phyloP scores from a whole-genome alignment of 92 coral and sea anemone species.

The Micromussa lordhowensis region DNA sequence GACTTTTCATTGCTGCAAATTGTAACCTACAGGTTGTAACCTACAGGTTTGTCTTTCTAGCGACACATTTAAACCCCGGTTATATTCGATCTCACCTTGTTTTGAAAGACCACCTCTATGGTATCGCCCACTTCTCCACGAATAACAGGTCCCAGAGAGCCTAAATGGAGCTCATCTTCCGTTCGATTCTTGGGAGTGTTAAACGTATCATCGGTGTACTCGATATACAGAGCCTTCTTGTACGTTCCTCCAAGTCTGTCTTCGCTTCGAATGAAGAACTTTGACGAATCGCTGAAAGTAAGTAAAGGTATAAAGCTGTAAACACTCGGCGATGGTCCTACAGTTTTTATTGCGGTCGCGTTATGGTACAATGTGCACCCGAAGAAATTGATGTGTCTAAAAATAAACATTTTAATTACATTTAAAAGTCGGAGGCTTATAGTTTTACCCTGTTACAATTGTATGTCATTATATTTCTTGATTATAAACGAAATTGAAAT shows the following conservation, averaged over 20 bases:
- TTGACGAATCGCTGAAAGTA: slow-evolving; percentile 69
- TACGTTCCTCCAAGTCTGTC: slow-evolving; percentile 85
- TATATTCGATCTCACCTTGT: slow-evolving; percentile 52
- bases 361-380: too few species aligned
- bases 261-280: slow-evolving; percentile 69
- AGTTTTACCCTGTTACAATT: too few species aligned
- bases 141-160: slow-evolving; percentile 84
- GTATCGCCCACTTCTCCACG: slow-evolving; percentile 93
- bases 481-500: too few species aligned
- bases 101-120: slow-evolving; percentile 83
- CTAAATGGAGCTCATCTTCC: slow-evolving; percentile 64
- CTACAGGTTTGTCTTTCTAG: neutral
- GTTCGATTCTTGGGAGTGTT: slow-evolving; percentile 57
- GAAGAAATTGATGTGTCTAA: too few species aligned
- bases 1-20: too few species aligned
- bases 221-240: slow-evolving; percentile 87
- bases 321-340: too few species aligned
- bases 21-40: too few species aligned
- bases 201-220: slow-evolving; percentile 77
- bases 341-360: too few species aligned
- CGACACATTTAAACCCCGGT: neutral
- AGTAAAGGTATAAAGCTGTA: too few species aligned
- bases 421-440: too few species aligned
- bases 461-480: too few species aligned
- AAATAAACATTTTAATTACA: too few species aligned